phyloP scores from a whole-genome alignment of 1,140 invertebrate species.

The Eriocheir sinensis region DNA sequence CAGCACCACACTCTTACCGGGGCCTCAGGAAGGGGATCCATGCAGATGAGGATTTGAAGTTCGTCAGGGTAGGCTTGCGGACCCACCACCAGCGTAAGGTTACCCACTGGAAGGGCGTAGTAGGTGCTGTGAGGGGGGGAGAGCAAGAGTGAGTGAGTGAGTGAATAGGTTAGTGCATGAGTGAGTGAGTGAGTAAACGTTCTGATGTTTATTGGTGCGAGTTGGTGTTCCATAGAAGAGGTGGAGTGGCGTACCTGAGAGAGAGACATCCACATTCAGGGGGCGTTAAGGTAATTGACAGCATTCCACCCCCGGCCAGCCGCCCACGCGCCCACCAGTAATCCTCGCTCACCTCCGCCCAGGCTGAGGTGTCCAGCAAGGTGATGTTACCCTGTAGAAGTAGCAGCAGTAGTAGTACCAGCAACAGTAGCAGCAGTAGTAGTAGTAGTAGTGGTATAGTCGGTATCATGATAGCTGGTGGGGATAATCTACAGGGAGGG shows the following conservation, averaged over 20 bases:
- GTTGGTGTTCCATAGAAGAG: too few species aligned
- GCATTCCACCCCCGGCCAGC: neutral
- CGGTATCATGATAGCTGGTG: too few species aligned
- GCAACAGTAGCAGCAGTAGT: too few species aligned
- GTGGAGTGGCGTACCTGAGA: slow-evolving; percentile 42
- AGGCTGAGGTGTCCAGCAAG: neutral
- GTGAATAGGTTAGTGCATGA: neutral
- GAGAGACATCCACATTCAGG: slow-evolving; percentile 69
- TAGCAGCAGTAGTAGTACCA: too few species aligned
- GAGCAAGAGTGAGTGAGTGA: slow-evolving; percentile 2
- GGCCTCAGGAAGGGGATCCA: slow-evolving; percentile 36
- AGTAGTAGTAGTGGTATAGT: too few species aligned
- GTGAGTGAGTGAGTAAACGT: neutral
- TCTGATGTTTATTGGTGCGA: too few species aligned
- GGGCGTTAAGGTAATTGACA: slow-evolving; percentile 61
- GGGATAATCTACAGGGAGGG: too few species aligned
- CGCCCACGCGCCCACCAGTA: slow-evolving; percentile 55
- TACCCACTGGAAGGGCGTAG: slow-evolving; percentile 63
- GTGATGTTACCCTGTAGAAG: too few species aligned
- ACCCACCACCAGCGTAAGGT: slow-evolving; percentile 63
- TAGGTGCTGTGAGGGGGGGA: slow-evolving; percentile 37
- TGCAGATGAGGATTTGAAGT: slow-evolving; percentile 52
- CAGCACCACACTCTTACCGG: neutral
- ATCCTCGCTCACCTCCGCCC: slow-evolving; percentile 52
- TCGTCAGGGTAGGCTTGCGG: slow-evolving; percentile 56